Base-by-base conservation (phyloP, 2,888 invertebrate species). In the Pseudococcus viburni region DNA sequence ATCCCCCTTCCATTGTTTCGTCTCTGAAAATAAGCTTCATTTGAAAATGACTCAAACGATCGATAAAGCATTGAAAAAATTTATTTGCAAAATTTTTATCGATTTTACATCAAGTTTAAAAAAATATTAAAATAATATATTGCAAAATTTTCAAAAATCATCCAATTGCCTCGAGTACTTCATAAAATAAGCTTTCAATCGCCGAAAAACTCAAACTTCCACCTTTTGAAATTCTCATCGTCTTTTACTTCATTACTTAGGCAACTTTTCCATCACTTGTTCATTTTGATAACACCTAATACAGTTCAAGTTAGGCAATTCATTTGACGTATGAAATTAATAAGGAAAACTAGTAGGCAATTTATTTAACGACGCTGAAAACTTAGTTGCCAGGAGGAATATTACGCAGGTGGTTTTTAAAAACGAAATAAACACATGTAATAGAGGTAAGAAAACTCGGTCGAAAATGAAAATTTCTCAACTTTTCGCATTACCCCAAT, bases 401-500 rank as follows among this genome's bases (percentile, higher is more conserved):
- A 19, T 19, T 59, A 59, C 59, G 59, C 59, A 73, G 68, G 68
- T 73, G 26, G 9, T 73, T 73, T 73, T 73, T 73, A 33, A 73
- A 73, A 73, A 73, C 26, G 33, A 73, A 26, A 22, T 73, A 15
- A 73, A 73, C 68, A 73, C 68, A 15, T 73, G 68, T 73, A 73
- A 73, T 26, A 33, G 19, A 73, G 68, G 68, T 64, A 64, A 73
- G 26, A 73, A 73, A 73, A 11, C 33, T 73, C 9, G 12, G 68
- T n/a, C 26, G 22, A 33, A 73, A 73, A 73, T 73, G 68, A 73
- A 73, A 73, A 73, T 73, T 73, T 73, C 68, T 73, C 68, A 80
- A 80, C 80, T 80, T 80, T 80, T 42, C 80, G n/a, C 80, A 80
- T 80, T 80, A 80, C 22, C 42, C 19, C 80, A 80, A 80, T 46